Percentiles rank a stretch among this genome's conserved stretches.
Conservation (phyloP, 1,140 invertebrate species). For the Papilio polyxenes region DNA sequence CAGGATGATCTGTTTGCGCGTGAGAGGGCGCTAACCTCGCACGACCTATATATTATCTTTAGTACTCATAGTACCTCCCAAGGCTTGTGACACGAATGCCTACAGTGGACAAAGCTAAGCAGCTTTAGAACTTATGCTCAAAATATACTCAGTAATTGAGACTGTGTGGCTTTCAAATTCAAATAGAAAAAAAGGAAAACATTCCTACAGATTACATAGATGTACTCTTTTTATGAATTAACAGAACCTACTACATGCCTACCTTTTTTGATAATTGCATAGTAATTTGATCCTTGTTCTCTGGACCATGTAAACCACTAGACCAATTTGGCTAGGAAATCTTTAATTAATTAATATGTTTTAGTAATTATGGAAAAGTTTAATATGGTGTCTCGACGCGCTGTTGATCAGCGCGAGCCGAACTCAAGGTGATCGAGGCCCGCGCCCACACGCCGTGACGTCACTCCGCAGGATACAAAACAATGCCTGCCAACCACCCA, state of each 20-base stretch:
- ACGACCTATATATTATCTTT: neutral
- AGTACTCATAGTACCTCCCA: neutral
- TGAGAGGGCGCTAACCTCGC: neutral
- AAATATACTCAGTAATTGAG: neutral
- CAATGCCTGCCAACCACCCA: slow-evolving; percentile 64
- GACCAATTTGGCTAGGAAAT: neutral
- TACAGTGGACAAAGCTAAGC: neutral
- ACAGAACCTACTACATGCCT: neutral
- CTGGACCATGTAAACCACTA: neutral
- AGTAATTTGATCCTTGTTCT: neutral
- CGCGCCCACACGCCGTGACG: slow-evolving; percentile 68
- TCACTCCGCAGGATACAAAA: slow-evolving; percentile 63
- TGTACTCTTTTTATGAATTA: neutral
- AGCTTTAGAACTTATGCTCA: neutral
- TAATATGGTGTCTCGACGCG: slow-evolving; percentile 2
- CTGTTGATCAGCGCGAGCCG: slow-evolving; percentile 49
- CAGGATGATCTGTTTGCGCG: slow-evolving; percentile 62
- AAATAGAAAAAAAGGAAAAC: neutral
- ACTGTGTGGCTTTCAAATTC: neutral
- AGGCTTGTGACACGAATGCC: neutral
- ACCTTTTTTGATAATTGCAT: too few species aligned
- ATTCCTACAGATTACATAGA: neutral
- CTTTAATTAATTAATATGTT: neutral
- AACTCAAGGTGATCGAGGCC: slow-evolving; percentile 69
- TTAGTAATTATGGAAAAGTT: slow-evolving; percentile 20